These are phyloP conservation scores for Dione juno DNA, from an alignment of 2,888 invertebrate species.

Conservation along the genomic window DNA sequence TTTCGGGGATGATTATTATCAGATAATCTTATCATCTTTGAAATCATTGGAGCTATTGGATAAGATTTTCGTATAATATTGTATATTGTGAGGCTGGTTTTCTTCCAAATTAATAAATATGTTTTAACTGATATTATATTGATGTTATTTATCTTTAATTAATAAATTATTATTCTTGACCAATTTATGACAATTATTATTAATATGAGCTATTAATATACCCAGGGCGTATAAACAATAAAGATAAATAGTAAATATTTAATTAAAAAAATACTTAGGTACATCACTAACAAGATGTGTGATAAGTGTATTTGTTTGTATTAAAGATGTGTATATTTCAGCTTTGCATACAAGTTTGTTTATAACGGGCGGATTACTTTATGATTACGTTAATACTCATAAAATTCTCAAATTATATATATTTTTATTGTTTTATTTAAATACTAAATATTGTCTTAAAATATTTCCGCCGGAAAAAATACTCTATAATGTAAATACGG, in stretches of 20 bases:
- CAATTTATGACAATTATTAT: too few species aligned
- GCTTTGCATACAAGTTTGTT: conserved; percentile 16
- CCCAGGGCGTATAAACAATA: not conserved
- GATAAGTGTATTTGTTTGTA: conserved; percentile 69
- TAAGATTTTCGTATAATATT: too few species aligned
- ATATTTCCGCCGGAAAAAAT: not conserved
- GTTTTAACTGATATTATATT: too few species aligned
- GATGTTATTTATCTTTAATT: too few species aligned
- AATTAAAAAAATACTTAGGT: conserved; percentile 25
- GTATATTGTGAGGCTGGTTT: too few species aligned
- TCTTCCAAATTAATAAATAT: too few species aligned
- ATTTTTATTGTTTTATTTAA: not conserved
- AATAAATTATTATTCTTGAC: too few species aligned
- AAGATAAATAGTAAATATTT: not conserved
- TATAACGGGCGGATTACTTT: conserved; percentile 12
- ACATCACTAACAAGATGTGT: conserved; percentile 60
- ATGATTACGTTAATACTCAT: conserved; percentile 10
- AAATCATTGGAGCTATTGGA: too few species aligned
- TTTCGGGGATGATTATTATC: too few species aligned
- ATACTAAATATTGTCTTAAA: not conserved
- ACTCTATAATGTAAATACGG: not conserved
- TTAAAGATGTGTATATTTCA: conserved; percentile 33
- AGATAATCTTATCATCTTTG: too few species aligned
- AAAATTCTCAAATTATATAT: not conserved
- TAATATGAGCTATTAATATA: not conserved